Conservation (phyloP, 92 coral and sea anemone species). For the Palythoa grandiflora region DNA sequence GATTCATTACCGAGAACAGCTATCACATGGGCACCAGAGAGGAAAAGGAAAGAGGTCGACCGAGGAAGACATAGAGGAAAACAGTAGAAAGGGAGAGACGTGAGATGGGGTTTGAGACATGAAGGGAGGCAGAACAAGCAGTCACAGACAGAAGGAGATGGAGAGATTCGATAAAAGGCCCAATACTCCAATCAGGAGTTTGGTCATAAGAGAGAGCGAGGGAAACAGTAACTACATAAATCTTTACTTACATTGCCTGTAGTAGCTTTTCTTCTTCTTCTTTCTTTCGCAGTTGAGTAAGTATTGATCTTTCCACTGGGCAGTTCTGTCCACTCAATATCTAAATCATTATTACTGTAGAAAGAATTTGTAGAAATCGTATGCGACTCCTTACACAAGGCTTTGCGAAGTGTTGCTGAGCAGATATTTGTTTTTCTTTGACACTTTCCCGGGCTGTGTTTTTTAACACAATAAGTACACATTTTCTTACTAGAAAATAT, state of each 20-base stretch:
- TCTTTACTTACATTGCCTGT: constrained; percentile 4
- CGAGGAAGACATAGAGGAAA: no score
- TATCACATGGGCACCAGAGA: no score
- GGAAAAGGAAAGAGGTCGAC: no score
- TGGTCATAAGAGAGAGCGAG: no score
- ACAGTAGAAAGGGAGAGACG: no score
- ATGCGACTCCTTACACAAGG: not conserved
- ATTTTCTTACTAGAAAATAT: not conserved
- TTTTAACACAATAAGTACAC: not conserved
- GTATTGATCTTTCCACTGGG: not conserved
- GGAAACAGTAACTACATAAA: not conserved
- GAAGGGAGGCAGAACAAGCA: not conserved
- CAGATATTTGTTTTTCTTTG: not conserved
- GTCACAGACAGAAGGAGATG: no score
- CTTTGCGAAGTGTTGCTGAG: constrained; percentile 18
- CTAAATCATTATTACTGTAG: not conserved
- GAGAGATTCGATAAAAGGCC: no score
- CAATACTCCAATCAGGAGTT: no score
- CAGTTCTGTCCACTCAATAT: constrained; percentile 16
- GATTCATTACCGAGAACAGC: no score
- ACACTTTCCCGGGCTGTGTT: constrained; percentile 5
- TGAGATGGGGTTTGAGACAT: not conserved
- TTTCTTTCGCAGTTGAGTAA: not conserved
- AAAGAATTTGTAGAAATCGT: constrained; percentile 10
- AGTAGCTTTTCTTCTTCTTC: not conserved